Base-by-base conservation (phyloP, 2,888 invertebrate genomes). In the Pachycephus smyrnensis region DNA sequence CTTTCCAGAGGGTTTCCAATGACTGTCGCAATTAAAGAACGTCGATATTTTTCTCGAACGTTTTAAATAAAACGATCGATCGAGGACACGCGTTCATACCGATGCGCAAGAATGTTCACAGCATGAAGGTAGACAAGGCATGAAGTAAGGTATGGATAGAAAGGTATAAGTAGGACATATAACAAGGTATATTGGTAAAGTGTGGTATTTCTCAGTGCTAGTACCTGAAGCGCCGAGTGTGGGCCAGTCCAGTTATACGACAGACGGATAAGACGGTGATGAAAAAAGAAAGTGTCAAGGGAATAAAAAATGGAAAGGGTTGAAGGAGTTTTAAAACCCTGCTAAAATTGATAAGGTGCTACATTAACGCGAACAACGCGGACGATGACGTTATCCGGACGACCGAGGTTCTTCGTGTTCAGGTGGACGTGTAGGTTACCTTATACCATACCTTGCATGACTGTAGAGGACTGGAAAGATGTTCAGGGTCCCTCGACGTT, bases 181-280 rank as follows among this genome's bases (percentile, higher is more conserved):
- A 23, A 55, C 23, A 9, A 55, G 9, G 9, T 55, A 23, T 55
- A 55, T 23, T 23, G 6, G 15, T 40, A 4, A 2, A 2, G 15
- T 55, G 23, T 55, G 23, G 9, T 15, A 15, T 55, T 23, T 55
- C 9, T 23, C 55, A 55, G 55, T 55, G 23, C 15, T 55, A 23
- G 15, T 55, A 55, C 55, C 23, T 55, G 55, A 82, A 75, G 80
- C 85, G 80, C 80, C 82, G 79, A 84, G 87, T 86, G 87, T 87
- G 87, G 87, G 85, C 86, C 87, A 87, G 83, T 87, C 85, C 84
- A 86, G 87, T 87, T 87, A 85, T 82, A 23, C 84, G 79, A 55
- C 82, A 84, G 82, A 83, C 79, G 84, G 85, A 85, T 84, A 85
- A 86, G 80, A 73, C 77, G 55, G 79, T 79, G 81, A 80, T 11